Conservation (phyloP, 2,113 vertebrate genomes). For the Ellobius talpinus region DNA sequence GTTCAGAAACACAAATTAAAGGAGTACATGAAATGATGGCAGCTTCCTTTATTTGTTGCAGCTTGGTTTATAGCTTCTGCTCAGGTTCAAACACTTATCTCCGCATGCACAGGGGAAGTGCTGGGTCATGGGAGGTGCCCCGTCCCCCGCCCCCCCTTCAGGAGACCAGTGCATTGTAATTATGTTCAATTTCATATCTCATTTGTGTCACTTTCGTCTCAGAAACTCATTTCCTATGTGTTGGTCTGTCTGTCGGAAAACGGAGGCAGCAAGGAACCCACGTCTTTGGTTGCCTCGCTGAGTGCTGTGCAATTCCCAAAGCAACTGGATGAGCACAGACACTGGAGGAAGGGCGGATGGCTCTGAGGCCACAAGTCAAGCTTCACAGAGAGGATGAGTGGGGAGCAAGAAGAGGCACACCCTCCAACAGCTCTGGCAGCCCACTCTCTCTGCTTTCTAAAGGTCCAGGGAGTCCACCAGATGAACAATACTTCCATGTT, state of each 20-base stretch:
- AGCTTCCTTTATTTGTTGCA: not conserved
- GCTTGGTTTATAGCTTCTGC: constrained; percentile 31
- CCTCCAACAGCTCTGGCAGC: not conserved
- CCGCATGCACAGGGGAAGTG: not conserved
- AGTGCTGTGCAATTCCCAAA: not conserved
- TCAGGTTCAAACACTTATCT: not conserved
- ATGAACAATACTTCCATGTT: constrained; percentile 67
- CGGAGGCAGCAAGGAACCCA: not conserved
- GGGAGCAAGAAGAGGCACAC: not conserved
- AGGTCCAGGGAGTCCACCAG: not conserved
- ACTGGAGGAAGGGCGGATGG: not conserved
- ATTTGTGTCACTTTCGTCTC: not conserved
- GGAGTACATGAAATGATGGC: not conserved
- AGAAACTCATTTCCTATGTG: not conserved
- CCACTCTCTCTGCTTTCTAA: not conserved
- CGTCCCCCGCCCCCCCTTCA: not conserved
- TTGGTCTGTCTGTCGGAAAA: not conserved
- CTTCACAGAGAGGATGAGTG: not conserved
- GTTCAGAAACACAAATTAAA: constrained; percentile 50
- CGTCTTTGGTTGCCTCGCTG: not conserved
- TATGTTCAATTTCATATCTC: not conserved
- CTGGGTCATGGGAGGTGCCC: not conserved
- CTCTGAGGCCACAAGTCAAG: not conserved
- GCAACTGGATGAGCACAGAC: not conserved
- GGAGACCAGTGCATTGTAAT: not conserved